These are phyloP conservation scores for Romanogobio albipinnatus DNA, from an alignment of 2,113 vertebrate species.

Conservation along the genomic window DNA sequence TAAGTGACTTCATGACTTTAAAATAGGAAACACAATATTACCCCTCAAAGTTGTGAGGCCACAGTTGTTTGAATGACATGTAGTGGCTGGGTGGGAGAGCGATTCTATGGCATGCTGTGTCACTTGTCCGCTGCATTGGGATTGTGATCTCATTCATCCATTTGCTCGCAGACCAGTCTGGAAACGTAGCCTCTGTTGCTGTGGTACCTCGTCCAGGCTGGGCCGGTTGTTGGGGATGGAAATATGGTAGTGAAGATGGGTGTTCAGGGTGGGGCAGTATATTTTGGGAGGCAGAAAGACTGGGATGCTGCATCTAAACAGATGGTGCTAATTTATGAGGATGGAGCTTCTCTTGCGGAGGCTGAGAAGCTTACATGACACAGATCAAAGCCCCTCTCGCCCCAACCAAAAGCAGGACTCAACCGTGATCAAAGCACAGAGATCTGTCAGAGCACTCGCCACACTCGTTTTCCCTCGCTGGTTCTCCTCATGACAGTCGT, in stretches of 20 bases:
- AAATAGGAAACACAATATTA: slow-evolving; percentile 45
- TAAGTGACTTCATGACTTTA: slow-evolving; percentile 39
- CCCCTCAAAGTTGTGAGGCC: slow-evolving; percentile 6
- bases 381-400: neutral
- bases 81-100: neutral
- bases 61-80: slow-evolving; percentile 49
- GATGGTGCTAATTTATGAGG: slow-evolving; percentile 77
- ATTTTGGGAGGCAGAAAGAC: slow-evolving; percentile 46
- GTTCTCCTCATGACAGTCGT: neutral
- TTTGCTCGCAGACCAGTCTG: slow-evolving; percentile 51
- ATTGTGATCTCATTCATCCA: slow-evolving; percentile 65
- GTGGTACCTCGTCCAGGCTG: slow-evolving; percentile 68
- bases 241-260: neutral
- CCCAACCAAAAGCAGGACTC: slow-evolving; percentile 1
- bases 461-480: neutral
- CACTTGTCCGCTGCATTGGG: slow-evolving; percentile 55
- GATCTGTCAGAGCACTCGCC: neutral
- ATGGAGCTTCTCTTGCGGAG: slow-evolving; percentile 62
- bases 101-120: slow-evolving; percentile 40
- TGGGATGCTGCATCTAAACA: slow-evolving; percentile 71
- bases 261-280: slow-evolving; percentile 1
- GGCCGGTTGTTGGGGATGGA: slow-evolving; percentile 41
- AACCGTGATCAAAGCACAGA: neutral
- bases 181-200: slow-evolving; percentile 72
- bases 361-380: neutral